phyloP scores from a whole-genome alignment of 2,888 invertebrate species.

The Mesochorus sp. region DNA sequence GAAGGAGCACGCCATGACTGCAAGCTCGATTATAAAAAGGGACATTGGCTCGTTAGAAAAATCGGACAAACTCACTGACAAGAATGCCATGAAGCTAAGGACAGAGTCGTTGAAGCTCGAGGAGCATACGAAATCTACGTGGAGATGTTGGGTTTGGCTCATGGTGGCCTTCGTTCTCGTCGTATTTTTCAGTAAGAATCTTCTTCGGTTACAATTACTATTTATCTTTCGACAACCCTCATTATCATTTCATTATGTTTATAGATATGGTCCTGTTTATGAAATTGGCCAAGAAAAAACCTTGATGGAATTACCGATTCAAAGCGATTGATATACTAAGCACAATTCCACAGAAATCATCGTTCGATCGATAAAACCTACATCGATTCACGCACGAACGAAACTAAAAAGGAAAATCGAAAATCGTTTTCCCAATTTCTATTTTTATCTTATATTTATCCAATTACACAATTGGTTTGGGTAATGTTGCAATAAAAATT shows the following conservation, averaged over 20 bases:
- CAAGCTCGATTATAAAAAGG: conserved; percentile 93
- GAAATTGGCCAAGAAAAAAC: conserved; percentile 92
- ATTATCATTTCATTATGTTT: conserved; percentile 75
- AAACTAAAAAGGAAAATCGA: no score
- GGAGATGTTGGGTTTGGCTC: conserved; percentile 98
- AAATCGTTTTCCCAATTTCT: no score
- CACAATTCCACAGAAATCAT: neutral
- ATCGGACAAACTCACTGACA: conserved; percentile 90
- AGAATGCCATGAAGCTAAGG: conserved; percentile 89
- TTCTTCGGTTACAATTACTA: conserved; percentile 20
- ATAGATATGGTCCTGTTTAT: conserved; percentile 96
- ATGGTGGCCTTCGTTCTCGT: conserved; percentile 93
- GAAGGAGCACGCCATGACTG: conserved; percentile 94
- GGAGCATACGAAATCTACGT: conserved; percentile 92
- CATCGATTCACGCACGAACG: neutral
- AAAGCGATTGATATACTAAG: neutral
- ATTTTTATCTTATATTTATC: no score
- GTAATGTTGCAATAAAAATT: no score
- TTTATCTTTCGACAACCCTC: neutral
- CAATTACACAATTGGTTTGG: no score
- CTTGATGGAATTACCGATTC: conserved; percentile 30
- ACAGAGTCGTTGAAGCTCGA: conserved; percentile 92
- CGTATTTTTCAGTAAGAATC: conserved; percentile 92
- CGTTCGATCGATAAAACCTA: neutral
- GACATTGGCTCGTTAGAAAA: conserved; percentile 88